phyloP scores from a whole-genome alignment of 2,113 vertebrate genomes.

The Tragulus kanchil region DNA sequence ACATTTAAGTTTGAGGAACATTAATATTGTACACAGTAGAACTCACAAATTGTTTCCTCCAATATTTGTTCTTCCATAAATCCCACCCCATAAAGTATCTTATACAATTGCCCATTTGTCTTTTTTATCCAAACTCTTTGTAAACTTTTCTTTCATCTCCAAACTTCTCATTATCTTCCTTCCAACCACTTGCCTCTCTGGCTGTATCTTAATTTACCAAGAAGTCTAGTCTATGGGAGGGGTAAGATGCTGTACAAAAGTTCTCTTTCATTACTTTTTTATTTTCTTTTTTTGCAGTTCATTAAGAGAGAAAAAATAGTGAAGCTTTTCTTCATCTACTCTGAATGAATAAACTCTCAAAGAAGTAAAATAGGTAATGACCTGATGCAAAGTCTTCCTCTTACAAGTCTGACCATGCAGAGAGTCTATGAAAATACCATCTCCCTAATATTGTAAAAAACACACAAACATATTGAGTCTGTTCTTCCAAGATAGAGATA shows the following conservation, averaged over 20 bases:
- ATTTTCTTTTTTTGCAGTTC: neutral
- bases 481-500: neutral
- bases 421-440: neutral
- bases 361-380: neutral
- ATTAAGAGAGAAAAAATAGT: neutral
- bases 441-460: neutral
- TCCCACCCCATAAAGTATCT: neutral
- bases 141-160: neutral
- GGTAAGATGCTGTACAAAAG: neutral
- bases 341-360: neutral
- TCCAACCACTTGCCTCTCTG: neutral
- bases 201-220: neutral
- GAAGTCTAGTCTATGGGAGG: neutral
- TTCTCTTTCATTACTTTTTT: neutral
- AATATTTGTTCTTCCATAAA: neutral
- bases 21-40: neutral
- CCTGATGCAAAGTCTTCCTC: neutral
- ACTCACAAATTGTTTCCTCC: neutral
- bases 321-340: neutral
- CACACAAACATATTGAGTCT: neutral
- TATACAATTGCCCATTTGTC: neutral
- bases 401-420: neutral
- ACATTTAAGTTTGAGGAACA: neutral
- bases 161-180: neutral
- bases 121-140: neutral